Conservation (phyloP, 2,888 invertebrate species). For the Phortica okadai region DNA sequence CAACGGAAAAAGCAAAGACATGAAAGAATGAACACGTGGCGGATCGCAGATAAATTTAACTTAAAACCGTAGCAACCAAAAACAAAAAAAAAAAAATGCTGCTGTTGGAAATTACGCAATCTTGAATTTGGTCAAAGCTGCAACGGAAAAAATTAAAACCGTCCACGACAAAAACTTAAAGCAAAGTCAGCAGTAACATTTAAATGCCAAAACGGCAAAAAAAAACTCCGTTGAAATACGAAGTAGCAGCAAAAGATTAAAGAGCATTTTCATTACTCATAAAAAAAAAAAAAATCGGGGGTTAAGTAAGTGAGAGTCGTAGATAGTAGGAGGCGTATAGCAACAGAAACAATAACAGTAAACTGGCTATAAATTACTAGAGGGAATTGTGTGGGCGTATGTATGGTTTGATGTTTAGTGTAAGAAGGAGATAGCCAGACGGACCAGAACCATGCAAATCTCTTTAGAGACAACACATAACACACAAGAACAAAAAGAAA, state of each 20-base stretch:
- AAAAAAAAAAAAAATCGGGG: background rate
- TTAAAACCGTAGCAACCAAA: constrained; percentile 2
- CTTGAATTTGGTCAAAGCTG: background rate
- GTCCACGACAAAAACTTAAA: constrained; percentile 23
- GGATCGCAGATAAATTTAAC: background rate
- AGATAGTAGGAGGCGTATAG: too few relatives aligned
- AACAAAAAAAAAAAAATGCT: background rate
- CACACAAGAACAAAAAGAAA: too few relatives aligned
- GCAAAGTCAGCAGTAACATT: background rate
- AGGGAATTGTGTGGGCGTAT: too few relatives aligned
- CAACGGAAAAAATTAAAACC: constrained; percentile 55
- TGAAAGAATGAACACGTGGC: constrained; percentile 28
- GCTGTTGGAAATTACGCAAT: background rate
- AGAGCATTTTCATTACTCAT: constrained; percentile 42
- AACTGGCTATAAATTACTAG: too few relatives aligned
- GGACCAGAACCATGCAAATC: too few relatives aligned
- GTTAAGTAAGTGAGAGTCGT: too few relatives aligned
- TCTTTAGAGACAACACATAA: too few relatives aligned
- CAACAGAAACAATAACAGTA: too few relatives aligned
- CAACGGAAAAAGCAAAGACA: constrained; percentile 29
- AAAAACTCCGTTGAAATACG: constrained; percentile 34
- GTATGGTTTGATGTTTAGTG: too few relatives aligned
- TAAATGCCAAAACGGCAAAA: background rate
- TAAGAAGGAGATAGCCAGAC: too few relatives aligned
- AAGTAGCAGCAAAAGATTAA: constrained; percentile 55